Evolutionary conservation across 2,113 vertebrate genomes (phyloP).

Genomic region (Cyprinodon variegatus): DNA sequence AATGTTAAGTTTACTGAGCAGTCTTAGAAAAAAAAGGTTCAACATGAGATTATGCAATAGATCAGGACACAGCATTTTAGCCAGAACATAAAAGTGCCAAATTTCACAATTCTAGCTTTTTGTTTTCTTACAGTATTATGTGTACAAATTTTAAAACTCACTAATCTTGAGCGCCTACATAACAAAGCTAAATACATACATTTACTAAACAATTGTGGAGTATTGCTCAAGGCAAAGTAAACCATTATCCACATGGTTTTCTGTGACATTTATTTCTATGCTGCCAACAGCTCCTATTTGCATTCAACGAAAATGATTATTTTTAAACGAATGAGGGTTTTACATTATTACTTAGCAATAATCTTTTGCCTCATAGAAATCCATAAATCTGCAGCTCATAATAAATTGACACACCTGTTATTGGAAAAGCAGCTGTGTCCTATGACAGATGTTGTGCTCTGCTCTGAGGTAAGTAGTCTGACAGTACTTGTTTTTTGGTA

Average conservation of each 20-base stretch:
- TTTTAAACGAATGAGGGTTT: conserved; percentile 29
- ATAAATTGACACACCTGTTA: conserved; percentile 16
- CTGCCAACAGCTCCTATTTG: conserved; percentile 62
- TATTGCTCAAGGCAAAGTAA: conserved; percentile 10
- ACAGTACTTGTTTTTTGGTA: conserved; percentile 2
- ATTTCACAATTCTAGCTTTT: neutral
- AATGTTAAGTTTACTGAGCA: conserved; percentile 30
- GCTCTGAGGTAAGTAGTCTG: neutral
- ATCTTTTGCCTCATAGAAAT: conserved; percentile 1
- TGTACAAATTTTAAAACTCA: neutral
- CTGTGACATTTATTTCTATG: conserved; percentile 16
- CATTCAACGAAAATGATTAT: conserved; percentile 56
- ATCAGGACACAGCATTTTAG: neutral
- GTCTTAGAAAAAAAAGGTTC: conserved; percentile 27
- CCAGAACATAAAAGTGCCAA: neutral
- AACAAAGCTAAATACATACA: neutral
- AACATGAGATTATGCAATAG: conserved; percentile 18
- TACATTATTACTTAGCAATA: conserved; percentile 25
- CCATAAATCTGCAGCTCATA: conserved; percentile 24
- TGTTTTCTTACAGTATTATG: neutral
- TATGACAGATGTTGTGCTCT: neutral
- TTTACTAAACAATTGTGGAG: conserved; percentile 9
- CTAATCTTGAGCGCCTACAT: neutral
- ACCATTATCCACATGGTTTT: conserved; percentile 30
- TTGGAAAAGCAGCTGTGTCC: conserved; percentile 6